A percentile compares a stretch with the other conserved stretches of the same genome.
These are phyloP conservation scores for Nematolebias whitei DNA, from an alignment of 2,113 vertebrate genomes.

Conservation along the genomic window DNA sequence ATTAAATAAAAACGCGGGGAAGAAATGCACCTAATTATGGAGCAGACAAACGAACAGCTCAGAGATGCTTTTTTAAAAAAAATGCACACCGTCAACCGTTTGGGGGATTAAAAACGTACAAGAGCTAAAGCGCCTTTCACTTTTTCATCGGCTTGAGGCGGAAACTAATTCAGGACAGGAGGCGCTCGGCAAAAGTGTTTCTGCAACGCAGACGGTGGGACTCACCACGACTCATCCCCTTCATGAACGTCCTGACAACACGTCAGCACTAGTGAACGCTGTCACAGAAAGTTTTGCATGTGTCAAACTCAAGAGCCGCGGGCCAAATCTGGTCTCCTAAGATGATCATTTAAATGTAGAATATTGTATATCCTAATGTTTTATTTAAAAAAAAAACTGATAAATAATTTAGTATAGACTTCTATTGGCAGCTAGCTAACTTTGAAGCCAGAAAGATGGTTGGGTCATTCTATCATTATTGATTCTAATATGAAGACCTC, in stretches of 20 bases:
- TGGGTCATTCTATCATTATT: too few relatives aligned
- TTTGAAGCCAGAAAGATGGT: too few relatives aligned
- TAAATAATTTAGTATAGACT: too few relatives aligned
- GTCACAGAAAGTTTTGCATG: slow-evolving; percentile 6
- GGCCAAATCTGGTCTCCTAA: too few relatives aligned
- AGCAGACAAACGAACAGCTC: slow-evolving; percentile 66
- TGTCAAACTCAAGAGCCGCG: too few relatives aligned
- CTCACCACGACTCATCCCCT: slow-evolving; percentile 41
- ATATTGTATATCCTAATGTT: too few relatives aligned
- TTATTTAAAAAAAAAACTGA: too few relatives aligned
- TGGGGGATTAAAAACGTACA: slow-evolving; percentile 60
- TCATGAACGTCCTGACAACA: slow-evolving; percentile 25
- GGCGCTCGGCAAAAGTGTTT: slow-evolving; percentile 40
- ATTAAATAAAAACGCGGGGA: slow-evolving; percentile 74
- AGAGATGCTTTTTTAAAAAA: slow-evolving; percentile 50
- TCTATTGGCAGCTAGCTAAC: too few relatives aligned
- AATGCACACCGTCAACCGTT: slow-evolving; percentile 51
- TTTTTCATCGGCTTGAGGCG: slow-evolving; percentile 47
- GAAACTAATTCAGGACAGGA: slow-evolving; percentile 56
- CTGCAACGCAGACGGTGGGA: slow-evolving; percentile 53
- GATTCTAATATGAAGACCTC: too few relatives aligned
- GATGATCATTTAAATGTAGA: too few relatives aligned
- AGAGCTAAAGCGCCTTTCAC: slow-evolving; percentile 63
- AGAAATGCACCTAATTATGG: slow-evolving; percentile 78
- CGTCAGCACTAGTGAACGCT: slow-evolving; percentile 7